These are phyloP conservation scores for Clarias platycephalus DNA, from an alignment of 2,797 vertebrate genomes.

Conservation along the genomic window DNA sequence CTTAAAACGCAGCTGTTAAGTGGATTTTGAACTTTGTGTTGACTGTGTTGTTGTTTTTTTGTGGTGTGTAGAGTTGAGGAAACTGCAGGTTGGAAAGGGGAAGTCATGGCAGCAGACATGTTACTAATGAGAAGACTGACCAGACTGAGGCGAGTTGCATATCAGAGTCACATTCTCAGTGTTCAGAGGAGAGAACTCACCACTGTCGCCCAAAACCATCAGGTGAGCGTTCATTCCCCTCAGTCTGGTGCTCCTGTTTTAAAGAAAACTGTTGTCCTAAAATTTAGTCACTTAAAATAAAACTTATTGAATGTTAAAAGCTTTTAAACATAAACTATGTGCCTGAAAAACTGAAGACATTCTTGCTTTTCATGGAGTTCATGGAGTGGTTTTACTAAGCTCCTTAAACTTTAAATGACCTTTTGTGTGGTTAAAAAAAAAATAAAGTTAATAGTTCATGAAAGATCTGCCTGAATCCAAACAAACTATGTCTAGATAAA, in stretches of 20 bases:
- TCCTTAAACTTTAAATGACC: not conserved
- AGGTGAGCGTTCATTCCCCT: constrained; percentile 32
- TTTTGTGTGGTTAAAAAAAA: not conserved
- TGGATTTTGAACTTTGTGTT: not conserved
- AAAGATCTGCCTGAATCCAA: not conserved
- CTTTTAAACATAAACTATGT: not conserved
- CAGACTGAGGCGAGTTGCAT: constrained; percentile 61
- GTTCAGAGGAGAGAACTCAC: constrained; percentile 48
- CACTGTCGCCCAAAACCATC: constrained; percentile 23
- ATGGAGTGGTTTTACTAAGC: not conserved
- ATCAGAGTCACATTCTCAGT: constrained; percentile 48
- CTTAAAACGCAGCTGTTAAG: not conserved
- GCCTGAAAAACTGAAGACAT: not conserved
- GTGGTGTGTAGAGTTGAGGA: not conserved
- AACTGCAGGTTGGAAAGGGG: constrained; percentile 48
- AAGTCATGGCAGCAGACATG: constrained; percentile 64
- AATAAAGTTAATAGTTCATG: not conserved
- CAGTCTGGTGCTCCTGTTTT: not conserved
- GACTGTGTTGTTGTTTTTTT: not conserved
- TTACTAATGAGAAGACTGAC: constrained; percentile 64
- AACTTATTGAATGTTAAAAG: not conserved
- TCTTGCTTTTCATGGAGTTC: not conserved
- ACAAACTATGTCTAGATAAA: not conserved
- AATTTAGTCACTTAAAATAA: not conserved
- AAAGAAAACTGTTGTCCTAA: not conserved